Base-by-base conservation (phyloP, 1,140 invertebrate species). In the Hyles euphorbiae region DNA sequence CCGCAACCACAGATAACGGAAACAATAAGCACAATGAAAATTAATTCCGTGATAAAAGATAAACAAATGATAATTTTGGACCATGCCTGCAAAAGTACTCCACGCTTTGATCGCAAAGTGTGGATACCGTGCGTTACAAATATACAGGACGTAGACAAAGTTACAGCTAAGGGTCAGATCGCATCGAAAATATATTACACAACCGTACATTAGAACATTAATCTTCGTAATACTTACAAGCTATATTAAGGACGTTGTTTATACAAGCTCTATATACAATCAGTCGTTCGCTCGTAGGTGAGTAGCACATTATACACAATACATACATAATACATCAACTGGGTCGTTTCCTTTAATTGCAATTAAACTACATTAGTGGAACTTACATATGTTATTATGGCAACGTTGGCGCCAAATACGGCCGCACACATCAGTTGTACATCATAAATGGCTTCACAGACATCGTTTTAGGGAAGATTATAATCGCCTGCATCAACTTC, bases 341-440 rank as follows among this genome's bases (percentile, higher is more conserved):
- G 46, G 54, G 45, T 56, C 54, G 11, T 43, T 64, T 60, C 56
- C 61, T 61, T 65, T 63, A 61, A 69, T 62, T 61, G 50, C 44
- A 67, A 68, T 67, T 69, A 60, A 62, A 61, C 56, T 54, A 65
- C 68, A 56, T 55, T 70, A 70, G 55, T 55, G 56, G 46, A 63
- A 68, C 60, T 65, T 76, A 78, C 36, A 40, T 40, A 40, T 43
- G 61, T 70, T 80, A 80, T 75, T 75, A 80, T 80, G 77, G 77
- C 77, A 77, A 72, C 66, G 69, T 56, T 61, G 65, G 67, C 60
- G 65, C 63, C 56, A 70, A 68, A 54, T 40, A 40, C 2, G 36
- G 36, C 61, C 62, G 61, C 65, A 65, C 67, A 68, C 57, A 59
- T 62, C 65, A 64, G 71, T 79, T 79, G 72, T 76, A 79, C 74